Evolutionary conservation across 2,113 vertebrate genomes (phyloP).

Genomic region (Alosa alosa): DNA sequence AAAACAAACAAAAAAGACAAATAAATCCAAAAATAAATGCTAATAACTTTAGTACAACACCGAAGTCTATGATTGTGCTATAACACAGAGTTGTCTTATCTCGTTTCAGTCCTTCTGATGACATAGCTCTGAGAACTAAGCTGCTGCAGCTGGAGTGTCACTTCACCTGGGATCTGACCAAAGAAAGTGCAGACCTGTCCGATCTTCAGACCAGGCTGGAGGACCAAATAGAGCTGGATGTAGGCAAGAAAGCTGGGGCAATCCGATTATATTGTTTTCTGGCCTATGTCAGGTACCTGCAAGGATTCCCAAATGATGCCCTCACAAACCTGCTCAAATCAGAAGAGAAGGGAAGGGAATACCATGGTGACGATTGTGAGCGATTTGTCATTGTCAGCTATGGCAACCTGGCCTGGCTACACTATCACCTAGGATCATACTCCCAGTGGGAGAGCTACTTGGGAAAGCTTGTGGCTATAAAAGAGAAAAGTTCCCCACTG

Average conservation of each 20-base stretch:
- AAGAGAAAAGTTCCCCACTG: constrained; percentile 49
- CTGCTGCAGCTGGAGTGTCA: constrained; percentile 69
- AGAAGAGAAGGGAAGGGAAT: constrained; percentile 25
- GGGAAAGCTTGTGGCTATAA: constrained; percentile 26
- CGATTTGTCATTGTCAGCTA: constrained; percentile 44
- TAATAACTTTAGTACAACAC: too few relatives aligned
- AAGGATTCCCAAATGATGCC: constrained; percentile 34
- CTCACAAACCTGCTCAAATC: constrained; percentile 36
- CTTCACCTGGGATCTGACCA: constrained; percentile 71
- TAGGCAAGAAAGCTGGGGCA: neutral
- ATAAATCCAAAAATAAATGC: too few relatives aligned
- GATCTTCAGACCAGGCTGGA: constrained; percentile 35
- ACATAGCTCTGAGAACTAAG: constrained; percentile 50
- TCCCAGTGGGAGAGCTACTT: constrained; percentile 26
- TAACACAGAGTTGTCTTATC: neutral
- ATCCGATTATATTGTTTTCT: constrained; percentile 39
- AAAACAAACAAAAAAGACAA: too few relatives aligned
- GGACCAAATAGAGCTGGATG: constrained; percentile 27
- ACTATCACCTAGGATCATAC: constrained; percentile 35
- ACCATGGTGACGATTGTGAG: constrained; percentile 15
- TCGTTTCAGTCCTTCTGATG: constrained; percentile 51
- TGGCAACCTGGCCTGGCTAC: constrained; percentile 45
- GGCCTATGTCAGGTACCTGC: constrained; percentile 47
- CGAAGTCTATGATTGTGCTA: too few relatives aligned
- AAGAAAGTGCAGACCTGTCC: constrained; percentile 52